Base-by-base conservation (phyloP, 2,888 invertebrate genomes). In the Aphrophora alni region DNA sequence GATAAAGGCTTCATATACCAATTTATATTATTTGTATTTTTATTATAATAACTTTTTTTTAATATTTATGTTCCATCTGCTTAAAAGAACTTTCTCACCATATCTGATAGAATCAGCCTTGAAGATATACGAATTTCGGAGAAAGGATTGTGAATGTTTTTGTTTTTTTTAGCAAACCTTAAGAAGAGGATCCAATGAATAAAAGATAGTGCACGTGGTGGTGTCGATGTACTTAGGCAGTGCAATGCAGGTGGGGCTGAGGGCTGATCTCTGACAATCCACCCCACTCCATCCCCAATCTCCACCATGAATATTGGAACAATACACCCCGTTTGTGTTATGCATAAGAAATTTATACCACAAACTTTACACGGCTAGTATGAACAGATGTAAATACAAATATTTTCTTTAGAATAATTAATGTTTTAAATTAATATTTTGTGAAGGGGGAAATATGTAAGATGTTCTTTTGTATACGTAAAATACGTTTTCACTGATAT, bases 131-230 rank as follows among this genome's bases (percentile, higher is more conserved):
- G 44, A 44, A 59, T 4, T 59, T 59, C 21, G 3, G 21, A 1
- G 3, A 59, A 21, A 59, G 14, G 59, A 59, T 59, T 21, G 8
- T 59, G 59, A 14, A n/a, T n/a, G n/a, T 12, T n/a, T 59, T 59
- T 59, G n/a, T n/a, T 59, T 59, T 59, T 59, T 59, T 21, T 5
- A 21, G 21, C 7, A n/a, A 59, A 59, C 59, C 59, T 21, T 59
- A 59, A 59, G 59, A 59, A 59, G 59, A 7, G 59, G 59, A 59
- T 59, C 59, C 59, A 59, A n/a, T 59, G 59, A 59, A 59, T 59
- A 59, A 59, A 59, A 59, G 59, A 59, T 59, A 59, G 2, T 21
- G 14, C 59, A 59, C 59, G n/a, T 21, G 59, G 59, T 59, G 21
- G 59, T 21, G 59, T 59, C 21, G 21, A 59, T 59, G 21, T 59